phyloP scores from a whole-genome alignment of 2,888 invertebrate species.

The Acrobasis suavella region DNA sequence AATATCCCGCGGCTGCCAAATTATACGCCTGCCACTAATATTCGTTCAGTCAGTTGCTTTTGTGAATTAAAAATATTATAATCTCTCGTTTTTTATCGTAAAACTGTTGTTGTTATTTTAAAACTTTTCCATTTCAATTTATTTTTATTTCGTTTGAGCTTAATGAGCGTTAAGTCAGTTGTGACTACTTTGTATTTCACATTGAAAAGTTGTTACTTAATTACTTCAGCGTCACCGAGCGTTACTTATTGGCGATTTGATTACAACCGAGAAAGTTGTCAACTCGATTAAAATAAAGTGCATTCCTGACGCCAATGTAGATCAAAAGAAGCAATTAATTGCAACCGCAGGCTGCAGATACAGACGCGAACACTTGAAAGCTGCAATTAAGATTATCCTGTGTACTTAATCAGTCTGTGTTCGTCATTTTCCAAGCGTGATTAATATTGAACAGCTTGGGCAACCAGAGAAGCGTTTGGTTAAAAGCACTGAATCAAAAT shows the following conservation, averaged over 20 bases:
- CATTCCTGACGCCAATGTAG: constrained; percentile 7
- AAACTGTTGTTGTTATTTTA: neutral
- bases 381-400: constrained; percentile 3
- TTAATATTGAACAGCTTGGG: constrained; percentile 23
- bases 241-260: neutral
- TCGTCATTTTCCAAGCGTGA: neutral
- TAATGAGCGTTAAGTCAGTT: neutral
- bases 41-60: neutral
- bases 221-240: neutral
- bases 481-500: constrained; percentile 54
- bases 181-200: neutral
- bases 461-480: constrained; percentile 23
- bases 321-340: constrained; percentile 8
- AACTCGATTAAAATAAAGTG: constrained; percentile 11
- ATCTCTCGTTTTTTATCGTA: neutral
- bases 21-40: constrained; percentile 22
- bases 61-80: constrained; percentile 5
- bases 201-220: neutral
- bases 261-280: constrained; percentile 8
- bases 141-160: neutral
- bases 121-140: constrained; percentile 12
- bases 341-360: constrained; percentile 6
- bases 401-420: constrained; percentile 3
- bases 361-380: neutral
- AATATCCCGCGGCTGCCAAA: constrained; percentile 24